Evolutionary conservation across 2,888 invertebrate species (phyloP).

Genomic region (Archips xylosteana): DNA sequence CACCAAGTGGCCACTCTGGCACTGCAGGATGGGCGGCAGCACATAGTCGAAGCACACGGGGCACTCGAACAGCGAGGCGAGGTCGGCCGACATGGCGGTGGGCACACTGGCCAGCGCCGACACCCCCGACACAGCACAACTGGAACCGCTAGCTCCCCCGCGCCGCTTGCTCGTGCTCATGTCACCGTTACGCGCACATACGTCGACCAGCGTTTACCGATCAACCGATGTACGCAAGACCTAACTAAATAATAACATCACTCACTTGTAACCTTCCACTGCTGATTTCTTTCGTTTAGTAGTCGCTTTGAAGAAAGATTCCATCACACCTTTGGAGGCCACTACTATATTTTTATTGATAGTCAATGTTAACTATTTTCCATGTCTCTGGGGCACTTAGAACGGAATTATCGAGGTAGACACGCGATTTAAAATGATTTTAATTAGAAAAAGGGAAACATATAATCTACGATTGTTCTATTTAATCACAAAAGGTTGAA

Average conservation of each 20-base stretch:
- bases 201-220: conserved; percentile 64
- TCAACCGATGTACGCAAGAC: conserved; percentile 59
- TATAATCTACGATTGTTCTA: conserved; percentile 15
- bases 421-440: conserved; percentile 2
- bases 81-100: conserved; percentile 92
- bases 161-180: conserved; percentile 85
- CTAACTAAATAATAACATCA: conserved; percentile 44
- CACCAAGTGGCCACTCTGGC: conserved; percentile 99
- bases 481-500: conserved; percentile 35
- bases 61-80: conserved; percentile 97
- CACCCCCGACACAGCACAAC: conserved; percentile 82
- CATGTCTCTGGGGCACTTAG: conserved; percentile 21
- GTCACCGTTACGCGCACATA: conserved; percentile 81
- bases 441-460: not conserved
- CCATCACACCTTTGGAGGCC: conserved; percentile 75
- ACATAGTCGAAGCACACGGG: conserved; percentile 99
- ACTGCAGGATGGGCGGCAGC: conserved; percentile 98
- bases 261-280: conserved; percentile 80
- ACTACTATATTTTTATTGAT: conserved; percentile 60
- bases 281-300: conserved; percentile 75
- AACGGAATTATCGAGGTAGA: conserved; percentile 13
- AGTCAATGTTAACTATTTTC: conserved; percentile 40
- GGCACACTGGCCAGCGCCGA: conserved; percentile 85
- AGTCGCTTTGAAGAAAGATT: conserved; percentile 68
- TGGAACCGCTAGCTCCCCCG: conserved; percentile 82